Percentiles rank a stretch among this genome's conserved stretches.
phyloP scores from a whole-genome alignment of 2,113 vertebrate genomes.

The Spea multiplicata region DNA sequence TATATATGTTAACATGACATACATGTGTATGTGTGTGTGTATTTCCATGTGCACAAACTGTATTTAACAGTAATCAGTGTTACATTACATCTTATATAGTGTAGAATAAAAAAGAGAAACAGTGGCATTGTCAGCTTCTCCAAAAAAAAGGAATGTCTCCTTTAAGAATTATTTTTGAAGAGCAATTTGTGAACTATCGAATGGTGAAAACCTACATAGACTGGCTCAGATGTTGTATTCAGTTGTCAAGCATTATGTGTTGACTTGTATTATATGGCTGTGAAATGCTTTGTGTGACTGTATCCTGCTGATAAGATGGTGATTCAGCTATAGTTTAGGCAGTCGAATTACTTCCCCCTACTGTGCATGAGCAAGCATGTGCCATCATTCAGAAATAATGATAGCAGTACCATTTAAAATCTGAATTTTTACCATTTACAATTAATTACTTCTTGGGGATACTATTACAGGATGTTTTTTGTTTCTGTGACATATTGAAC shows the following conservation, averaged over 20 bases:
- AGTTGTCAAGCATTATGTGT: neutral
- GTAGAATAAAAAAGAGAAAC: too few species aligned
- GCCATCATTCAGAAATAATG: constrained; percentile 42
- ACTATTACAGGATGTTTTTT: constrained; percentile 29
- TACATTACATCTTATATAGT: too few species aligned
- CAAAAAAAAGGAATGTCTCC: neutral
- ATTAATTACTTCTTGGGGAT: constrained; percentile 37
- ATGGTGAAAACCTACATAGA: neutral
- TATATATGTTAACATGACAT: too few species aligned
- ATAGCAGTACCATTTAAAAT: constrained; percentile 38
- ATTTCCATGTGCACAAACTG: too few species aligned
- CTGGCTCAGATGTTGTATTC: neutral
- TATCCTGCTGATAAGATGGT: constrained; percentile 13
- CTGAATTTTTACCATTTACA: constrained; percentile 24
- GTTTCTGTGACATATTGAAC: constrained; percentile 28
- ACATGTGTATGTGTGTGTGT: too few species aligned
- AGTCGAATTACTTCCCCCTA: constrained; percentile 15
- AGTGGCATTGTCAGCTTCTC: neutral
- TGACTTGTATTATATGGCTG: constrained; percentile 3
- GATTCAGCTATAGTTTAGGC: constrained; percentile 12
- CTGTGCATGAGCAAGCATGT: constrained; percentile 25
- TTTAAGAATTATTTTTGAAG: neutral
- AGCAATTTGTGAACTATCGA: neutral
- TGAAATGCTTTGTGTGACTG: constrained; percentile 5
- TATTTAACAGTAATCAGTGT: too few species aligned